Percentiles rank a stretch among this genome's conserved stretches.
Conservation (phyloP, 2,797 vertebrate species). For the Notamacropus eugenii region DNA sequence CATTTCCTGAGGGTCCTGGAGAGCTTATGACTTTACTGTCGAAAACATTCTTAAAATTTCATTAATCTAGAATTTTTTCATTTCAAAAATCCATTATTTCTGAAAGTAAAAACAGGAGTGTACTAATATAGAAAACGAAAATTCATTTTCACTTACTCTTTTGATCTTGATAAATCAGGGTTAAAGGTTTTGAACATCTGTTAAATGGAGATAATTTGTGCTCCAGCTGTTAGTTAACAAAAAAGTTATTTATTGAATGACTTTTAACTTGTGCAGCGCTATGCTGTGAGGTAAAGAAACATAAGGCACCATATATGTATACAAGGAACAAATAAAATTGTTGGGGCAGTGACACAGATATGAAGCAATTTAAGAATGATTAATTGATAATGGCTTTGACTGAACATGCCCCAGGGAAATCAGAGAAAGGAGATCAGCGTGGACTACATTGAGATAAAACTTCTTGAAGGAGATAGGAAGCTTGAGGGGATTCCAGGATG, state of each 20-base stretch:
- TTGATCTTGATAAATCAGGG: not conserved
- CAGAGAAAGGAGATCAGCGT: not conserved
- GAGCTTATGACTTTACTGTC: not conserved
- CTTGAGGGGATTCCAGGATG: not conserved
- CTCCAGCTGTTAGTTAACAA: not conserved
- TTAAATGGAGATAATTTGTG: not conserved
- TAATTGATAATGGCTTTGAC: not conserved
- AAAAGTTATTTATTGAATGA: not conserved
- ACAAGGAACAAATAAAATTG: not conserved
- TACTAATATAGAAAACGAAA: not conserved
- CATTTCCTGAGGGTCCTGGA: not conserved
- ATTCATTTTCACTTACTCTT: not conserved
- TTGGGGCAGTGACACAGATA: not conserved
- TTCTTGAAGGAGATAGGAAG: not conserved
- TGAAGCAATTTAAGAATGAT: not conserved
- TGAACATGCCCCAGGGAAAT: not conserved
- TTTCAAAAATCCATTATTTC: not conserved
- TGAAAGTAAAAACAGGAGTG: not conserved
- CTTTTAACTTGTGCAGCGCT: not conserved
- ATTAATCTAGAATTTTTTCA: not conserved
- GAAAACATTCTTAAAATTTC: not conserved
- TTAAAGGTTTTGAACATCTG: not conserved
- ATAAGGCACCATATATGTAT: not conserved
- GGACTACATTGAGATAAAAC: not conserved
- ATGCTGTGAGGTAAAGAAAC: not conserved